These are phyloP conservation scores for Bubalus kerabau DNA, from an alignment of 2,113 vertebrate species.

Conservation along the genomic window DNA sequence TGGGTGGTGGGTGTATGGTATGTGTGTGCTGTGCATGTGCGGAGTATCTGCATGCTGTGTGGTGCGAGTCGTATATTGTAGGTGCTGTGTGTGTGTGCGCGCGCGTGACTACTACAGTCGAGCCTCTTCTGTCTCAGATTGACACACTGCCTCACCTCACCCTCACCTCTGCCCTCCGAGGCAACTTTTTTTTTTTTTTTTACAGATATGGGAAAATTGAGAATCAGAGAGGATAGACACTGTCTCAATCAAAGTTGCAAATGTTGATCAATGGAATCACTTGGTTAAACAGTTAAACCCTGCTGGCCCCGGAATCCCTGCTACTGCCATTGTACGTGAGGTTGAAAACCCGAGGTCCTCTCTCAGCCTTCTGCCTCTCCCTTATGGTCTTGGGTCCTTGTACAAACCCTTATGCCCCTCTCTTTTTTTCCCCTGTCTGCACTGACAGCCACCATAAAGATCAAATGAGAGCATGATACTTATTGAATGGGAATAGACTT, in stretches of 20 bases:
- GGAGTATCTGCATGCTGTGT: background rate
- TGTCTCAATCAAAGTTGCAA: background rate
- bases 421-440: background rate
- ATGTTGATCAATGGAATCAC: background rate
- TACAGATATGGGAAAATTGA: background rate
- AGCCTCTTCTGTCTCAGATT: background rate
- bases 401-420: background rate
- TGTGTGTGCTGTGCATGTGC: accelerated
- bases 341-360: background rate
- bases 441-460: background rate
- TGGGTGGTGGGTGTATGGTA: background rate
- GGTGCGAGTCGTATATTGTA: no score
- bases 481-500: background rate
- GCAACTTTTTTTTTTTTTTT: background rate
- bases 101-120: background rate
- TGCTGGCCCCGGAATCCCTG: background rate
- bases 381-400: background rate
- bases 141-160: background rate
- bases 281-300: background rate
- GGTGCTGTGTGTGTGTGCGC: background rate
- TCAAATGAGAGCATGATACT: background rate
- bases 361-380: background rate
- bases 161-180: background rate
- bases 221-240: background rate
- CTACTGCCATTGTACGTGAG: background rate